phyloP scores from a whole-genome alignment of 2,888 invertebrate species.

The Hyles lineata region DNA sequence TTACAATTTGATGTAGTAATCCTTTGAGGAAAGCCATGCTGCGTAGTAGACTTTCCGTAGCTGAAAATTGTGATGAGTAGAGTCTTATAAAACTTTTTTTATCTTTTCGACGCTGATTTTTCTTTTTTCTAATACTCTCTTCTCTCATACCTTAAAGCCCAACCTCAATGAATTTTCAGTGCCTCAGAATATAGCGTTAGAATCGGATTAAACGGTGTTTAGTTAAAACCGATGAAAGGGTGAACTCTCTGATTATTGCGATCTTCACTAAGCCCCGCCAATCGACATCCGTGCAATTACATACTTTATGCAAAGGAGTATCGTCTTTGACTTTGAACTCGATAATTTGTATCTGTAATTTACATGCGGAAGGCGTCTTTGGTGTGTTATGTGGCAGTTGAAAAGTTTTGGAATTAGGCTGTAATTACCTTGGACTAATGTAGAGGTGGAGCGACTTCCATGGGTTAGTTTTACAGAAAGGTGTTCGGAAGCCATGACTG shows the following conservation, averaged over 20 bases:
- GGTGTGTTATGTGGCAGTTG: background rate
- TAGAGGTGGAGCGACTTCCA: no score
- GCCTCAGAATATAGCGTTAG: constrained; percentile 49
- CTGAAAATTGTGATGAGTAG: no score
- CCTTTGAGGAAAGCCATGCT: no score
- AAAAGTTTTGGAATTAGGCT: no score
- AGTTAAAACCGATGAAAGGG: constrained; percentile 57
- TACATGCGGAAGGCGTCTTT: background rate
- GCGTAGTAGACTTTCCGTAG: no score
- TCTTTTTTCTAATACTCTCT: background rate
- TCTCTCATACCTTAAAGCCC: constrained; percentile 35
- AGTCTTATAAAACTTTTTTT: no score
- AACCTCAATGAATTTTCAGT: constrained; percentile 37
- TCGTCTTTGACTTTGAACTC: constrained; percentile 17
- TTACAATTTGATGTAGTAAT: no score
- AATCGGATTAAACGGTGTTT: constrained; percentile 59
- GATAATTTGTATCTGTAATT: constrained; percentile 18
- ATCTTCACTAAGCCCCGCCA: constrained; percentile 14
- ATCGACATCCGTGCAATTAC: constrained; percentile 14
- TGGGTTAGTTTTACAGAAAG: no score
- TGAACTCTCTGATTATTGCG: constrained; percentile 47
- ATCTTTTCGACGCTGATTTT: no score
- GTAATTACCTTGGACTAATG: no score
- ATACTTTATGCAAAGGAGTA: constrained; percentile 1
- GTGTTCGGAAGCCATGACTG: no score